Evolutionary conservation across 2,113 vertebrate species (phyloP).

Genomic region (Actinemys pallida): DNA sequence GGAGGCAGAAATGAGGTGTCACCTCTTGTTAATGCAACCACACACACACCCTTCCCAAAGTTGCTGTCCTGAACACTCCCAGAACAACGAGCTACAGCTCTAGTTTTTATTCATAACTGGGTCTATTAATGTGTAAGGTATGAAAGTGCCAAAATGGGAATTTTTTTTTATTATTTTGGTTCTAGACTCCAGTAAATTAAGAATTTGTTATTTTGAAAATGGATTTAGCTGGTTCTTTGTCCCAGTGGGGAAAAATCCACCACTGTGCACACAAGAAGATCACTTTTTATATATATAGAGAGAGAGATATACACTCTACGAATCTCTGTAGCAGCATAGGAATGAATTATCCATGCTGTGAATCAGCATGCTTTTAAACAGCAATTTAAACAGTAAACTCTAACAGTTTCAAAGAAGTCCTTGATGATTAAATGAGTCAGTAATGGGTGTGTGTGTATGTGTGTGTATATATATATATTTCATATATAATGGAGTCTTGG

Average conservation of each 20-base stretch:
- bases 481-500: not conserved
- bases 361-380: slow-evolving; percentile 12
- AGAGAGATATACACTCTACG: not conserved
- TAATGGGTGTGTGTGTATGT: not conserved
- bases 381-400: slow-evolving; percentile 27
- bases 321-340: not conserved
- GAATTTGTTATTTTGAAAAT: not conserved
- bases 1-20: slow-evolving; percentile 49
- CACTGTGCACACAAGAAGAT: not conserved
- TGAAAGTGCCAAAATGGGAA: not conserved
- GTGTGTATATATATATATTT: not conserved
- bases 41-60: not conserved
- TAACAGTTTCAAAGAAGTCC: slow-evolving; percentile 18
- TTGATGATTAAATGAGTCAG: slow-evolving; percentile 39
- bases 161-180: not conserved
- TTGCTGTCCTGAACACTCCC: not conserved
- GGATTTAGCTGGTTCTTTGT: not conserved
- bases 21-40: not conserved
- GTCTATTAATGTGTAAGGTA: not conserved
- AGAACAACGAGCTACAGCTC: not conserved
- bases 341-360: slow-evolving; percentile 47
- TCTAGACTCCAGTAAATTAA: not conserved
- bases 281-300: not conserved
- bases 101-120: slow-evolving; percentile 8
- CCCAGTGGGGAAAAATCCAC: not conserved